A percentile compares a stretch with the other conserved stretches of the same genome.
Conservation (phyloP, 2,888 invertebrate species). For the Sphecodes monilicornis region DNA sequence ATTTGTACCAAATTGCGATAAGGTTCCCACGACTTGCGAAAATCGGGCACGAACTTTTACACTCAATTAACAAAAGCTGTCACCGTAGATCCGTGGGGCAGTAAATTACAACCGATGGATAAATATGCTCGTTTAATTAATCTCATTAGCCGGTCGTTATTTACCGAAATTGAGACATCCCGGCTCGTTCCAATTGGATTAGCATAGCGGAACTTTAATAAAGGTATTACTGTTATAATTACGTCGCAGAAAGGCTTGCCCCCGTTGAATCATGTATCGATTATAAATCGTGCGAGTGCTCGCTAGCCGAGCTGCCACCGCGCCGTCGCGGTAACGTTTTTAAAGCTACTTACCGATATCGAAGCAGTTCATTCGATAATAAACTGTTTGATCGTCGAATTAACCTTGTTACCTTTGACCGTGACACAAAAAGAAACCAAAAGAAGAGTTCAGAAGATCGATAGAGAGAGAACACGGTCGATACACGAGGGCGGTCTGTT, state of each 20-base stretch:
- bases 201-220: conserved; percentile 57
- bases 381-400: neutral
- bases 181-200: conserved; percentile 47
- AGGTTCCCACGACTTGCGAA: neutral
- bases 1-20: neutral
- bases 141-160: conserved; percentile 47
- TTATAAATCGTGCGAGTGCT: neutral
- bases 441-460: neutral
- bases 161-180: conserved; percentile 50
- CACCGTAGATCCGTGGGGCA: conserved; percentile 3
- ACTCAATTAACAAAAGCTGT: neutral
- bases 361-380: conserved; percentile 7
- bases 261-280: neutral
- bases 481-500: neutral
- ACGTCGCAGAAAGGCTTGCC: neutral
- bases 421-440: neutral
- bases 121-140: conserved; percentile 51
- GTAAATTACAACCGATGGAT: conserved; percentile 41
- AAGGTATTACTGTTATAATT: conserved; percentile 46
- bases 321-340: neutral
- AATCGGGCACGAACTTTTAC: neutral
- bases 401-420: neutral
- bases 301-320: neutral
- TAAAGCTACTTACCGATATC: neutral
- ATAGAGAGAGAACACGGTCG: neutral